Evolutionary conservation across 2,113 vertebrate genomes (phyloP).

Genomic region (Prunella himalayana): DNA sequence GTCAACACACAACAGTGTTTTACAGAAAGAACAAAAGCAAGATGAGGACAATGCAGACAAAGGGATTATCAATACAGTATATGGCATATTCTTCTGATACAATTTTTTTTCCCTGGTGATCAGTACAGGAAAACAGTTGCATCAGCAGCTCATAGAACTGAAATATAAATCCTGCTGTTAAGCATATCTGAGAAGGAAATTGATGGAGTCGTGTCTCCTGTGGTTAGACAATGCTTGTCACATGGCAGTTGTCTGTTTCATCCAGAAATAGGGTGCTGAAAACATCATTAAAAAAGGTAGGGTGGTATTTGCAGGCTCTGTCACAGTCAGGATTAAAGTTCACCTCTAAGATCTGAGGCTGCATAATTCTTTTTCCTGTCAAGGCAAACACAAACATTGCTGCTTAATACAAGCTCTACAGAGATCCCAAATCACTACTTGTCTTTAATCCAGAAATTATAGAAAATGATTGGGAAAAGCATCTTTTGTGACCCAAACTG

Average conservation of each 20-base stretch:
- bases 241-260: slow-evolving; percentile 72
- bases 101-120: neutral
- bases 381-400: neutral
- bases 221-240: slow-evolving; percentile 77
- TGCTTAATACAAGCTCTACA: neutral
- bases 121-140: neutral
- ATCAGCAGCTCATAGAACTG: slow-evolving; percentile 27
- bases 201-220: neutral
- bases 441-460: neutral
- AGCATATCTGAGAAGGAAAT: neutral
- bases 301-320: slow-evolving; percentile 92
- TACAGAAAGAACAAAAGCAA: neutral
- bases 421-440: neutral
- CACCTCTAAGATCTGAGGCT: slow-evolving; percentile 92
- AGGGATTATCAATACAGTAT: neutral
- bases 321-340: slow-evolving; percentile 95
- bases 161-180: neutral
- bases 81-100: neutral
- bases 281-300: slow-evolving; percentile 90
- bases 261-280: slow-evolving; percentile 92
- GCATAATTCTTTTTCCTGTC: slow-evolving; percentile 83
- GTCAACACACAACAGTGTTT: neutral
- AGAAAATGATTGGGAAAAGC: neutral
- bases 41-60: neutral
- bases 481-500: neutral